Evolutionary conservation across 2,797 vertebrate species (phyloP).

Genomic region (Pseudopleuronectes americanus): DNA sequence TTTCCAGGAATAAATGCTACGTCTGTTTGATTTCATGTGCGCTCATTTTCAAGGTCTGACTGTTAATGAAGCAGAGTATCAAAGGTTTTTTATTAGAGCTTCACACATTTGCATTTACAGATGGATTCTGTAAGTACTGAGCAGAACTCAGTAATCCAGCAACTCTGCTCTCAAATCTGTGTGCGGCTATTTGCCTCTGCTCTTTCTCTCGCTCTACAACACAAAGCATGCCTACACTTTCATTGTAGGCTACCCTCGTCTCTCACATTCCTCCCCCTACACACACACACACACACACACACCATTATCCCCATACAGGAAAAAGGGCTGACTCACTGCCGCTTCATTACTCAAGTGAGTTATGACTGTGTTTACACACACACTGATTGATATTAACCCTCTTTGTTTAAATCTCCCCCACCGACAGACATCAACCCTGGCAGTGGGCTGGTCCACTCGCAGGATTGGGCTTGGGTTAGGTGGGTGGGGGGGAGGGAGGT

Average conservation of each 20-base stretch:
- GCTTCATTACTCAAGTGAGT: conserved; percentile 79
- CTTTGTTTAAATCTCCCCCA: conserved; percentile 78
- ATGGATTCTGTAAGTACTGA: conserved; percentile 17
- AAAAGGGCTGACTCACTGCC: conserved; percentile 76
- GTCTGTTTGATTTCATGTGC: not conserved
- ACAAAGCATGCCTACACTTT: conserved; percentile 53
- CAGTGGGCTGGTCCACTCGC: conserved; percentile 50
- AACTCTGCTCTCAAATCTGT: conserved; percentile 44
- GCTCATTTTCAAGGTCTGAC: not conserved
- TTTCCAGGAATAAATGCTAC: too few species aligned
- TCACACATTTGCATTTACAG: conserved; percentile 25
- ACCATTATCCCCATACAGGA: conserved; percentile 39
- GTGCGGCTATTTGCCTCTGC: conserved; percentile 42
- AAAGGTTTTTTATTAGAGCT: conserved; percentile 24
- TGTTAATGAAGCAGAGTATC: conserved; percentile 6
- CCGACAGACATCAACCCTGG: conserved; percentile 56
- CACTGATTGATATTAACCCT: conserved; percentile 80
- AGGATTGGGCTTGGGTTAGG: conserved; percentile 11
- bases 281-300: conserved; percentile 33
- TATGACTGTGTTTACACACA: conserved; percentile 78
- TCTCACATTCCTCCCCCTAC: conserved; percentile 38
- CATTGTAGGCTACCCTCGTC: conserved; percentile 43
- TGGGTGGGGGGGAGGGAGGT: not conserved
- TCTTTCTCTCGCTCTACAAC: conserved; percentile 45
- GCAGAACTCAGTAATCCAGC: conserved; percentile 23